These are phyloP conservation scores for Anaspis maculata DNA, from an alignment of 2,888 invertebrate genomes.

Conservation along the genomic window DNA sequence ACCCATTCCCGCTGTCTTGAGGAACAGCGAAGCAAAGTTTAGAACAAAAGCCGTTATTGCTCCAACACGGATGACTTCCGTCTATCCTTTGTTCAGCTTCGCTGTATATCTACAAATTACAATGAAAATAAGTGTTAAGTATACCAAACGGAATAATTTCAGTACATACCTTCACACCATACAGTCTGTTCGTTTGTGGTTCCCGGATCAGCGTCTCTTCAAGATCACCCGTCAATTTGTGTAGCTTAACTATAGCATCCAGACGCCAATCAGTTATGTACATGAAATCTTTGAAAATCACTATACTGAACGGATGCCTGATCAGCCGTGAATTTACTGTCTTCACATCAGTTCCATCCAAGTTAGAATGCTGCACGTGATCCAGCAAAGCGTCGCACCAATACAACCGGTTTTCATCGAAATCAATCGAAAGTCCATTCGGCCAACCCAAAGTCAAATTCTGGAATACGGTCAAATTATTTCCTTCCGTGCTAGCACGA, in stretches of 20 bases:
- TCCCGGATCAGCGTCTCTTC: conserved; percentile 82
- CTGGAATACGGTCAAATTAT: conserved; percentile 75
- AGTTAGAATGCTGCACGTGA: conserved; percentile 87
- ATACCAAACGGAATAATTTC: too few relatives aligned
- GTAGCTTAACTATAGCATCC: conserved; percentile 85
- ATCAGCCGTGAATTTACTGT: conserved; percentile 82
- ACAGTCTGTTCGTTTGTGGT: conserved; percentile 82
- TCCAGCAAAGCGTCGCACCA: conserved; percentile 97
- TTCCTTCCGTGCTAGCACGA: conserved; percentile 84
- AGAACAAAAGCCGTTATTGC: conserved; percentile 83
- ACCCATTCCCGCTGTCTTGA: conserved; percentile 46
- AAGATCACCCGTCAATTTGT: conserved; percentile 81
- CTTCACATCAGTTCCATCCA: conserved; percentile 85
- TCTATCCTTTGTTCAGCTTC: conserved; percentile 63
- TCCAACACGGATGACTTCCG: conserved; percentile 68
- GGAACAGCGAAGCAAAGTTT: conserved; percentile 93
- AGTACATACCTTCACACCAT: conserved; percentile 70
- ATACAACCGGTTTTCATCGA: conserved; percentile 77
- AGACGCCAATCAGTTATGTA: conserved; percentile 97
- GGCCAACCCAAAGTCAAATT: conserved; percentile 95
- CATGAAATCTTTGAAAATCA: conserved; percentile 83
- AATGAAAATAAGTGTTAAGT: too few relatives aligned
- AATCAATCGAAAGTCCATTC: conserved; percentile 92
- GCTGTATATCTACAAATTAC: conserved; percentile 54
- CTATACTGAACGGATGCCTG: conserved; percentile 86